These are phyloP conservation scores for Silurus glanis DNA, from an alignment of 2,113 vertebrate species.

Conservation along the genomic window DNA sequence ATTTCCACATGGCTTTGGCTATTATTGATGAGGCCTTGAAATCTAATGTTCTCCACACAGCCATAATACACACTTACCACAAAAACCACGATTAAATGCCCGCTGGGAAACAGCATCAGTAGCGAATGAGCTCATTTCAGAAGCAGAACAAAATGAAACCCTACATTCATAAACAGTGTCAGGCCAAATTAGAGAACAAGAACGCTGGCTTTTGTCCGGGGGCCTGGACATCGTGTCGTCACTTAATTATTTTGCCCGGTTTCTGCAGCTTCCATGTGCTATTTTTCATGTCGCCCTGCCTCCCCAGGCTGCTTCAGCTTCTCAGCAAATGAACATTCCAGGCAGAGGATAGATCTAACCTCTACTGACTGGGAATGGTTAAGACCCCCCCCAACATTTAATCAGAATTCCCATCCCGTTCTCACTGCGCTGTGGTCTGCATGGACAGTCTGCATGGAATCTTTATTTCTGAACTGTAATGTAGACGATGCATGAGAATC, in stretches of 20 bases:
- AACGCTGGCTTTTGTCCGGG: conserved; percentile 1
- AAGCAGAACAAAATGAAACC: conserved; percentile 13
- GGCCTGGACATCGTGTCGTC: conserved; percentile 37
- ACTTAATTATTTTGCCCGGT: conserved; percentile 44
- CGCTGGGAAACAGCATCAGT: background rate
- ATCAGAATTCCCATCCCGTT: conserved; percentile 52
- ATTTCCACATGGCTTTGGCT: background rate
- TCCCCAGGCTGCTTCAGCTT: background rate
- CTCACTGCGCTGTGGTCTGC: conserved; percentile 37
- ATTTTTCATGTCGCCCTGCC: conserved; percentile 46
- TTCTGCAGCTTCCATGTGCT: conserved; percentile 23
- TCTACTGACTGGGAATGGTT: conserved; percentile 45
- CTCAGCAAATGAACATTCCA: conserved; percentile 24
- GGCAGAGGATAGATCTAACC: conserved; percentile 39
- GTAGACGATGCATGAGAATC: background rate
- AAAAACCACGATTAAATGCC: background rate
- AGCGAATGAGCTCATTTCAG: background rate
- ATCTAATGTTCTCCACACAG: background rate
- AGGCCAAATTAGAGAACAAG: conserved; percentile 18
- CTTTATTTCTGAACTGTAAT: conserved; percentile 14
- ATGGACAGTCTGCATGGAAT: background rate
- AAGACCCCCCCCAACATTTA: conserved; percentile 48
- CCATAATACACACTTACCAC: background rate
- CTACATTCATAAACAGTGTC: conserved; percentile 22
- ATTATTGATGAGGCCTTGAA: conserved; percentile 2